Percentiles rank a stretch among this genome's conserved stretches.
Evolutionary conservation across 35 echinoderm and acorn worm genomes (phyloP).

Genomic region (Hemicentrotus pulcherrimus): DNA sequence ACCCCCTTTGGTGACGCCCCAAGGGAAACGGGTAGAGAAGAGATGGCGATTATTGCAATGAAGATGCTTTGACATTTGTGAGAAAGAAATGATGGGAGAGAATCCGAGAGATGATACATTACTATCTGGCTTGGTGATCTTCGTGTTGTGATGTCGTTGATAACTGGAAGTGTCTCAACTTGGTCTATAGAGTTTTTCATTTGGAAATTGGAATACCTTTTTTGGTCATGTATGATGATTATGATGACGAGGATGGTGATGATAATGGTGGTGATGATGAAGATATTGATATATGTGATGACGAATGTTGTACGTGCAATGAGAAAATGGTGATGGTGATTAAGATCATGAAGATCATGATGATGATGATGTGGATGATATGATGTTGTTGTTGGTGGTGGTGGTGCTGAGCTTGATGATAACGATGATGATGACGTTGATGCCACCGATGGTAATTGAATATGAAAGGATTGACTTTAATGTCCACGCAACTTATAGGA

Average conservation of each 20-base stretch:
- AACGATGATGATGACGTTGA: background rate
- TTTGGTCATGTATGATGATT: background rate
- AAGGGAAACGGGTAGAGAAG: background rate
- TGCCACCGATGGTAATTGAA: background rate
- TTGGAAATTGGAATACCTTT: too few species aligned
- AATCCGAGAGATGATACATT: too few species aligned
- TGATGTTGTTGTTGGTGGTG: too few species aligned
- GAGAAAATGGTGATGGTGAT: too few species aligned
- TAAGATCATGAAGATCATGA: background rate
- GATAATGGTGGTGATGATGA: background rate
- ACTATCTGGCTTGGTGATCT: too few species aligned
- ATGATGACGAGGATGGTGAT: background rate
- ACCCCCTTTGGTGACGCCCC: background rate
- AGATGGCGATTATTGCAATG: background rate
- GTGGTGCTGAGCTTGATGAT: background rate
- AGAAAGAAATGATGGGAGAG: background rate
- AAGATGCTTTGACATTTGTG: slow-evolving; percentile 11
- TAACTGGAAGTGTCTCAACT: too few species aligned
- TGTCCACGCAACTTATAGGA: too few species aligned
- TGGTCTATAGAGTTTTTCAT: too few species aligned
- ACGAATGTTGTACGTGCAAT: too few species aligned
- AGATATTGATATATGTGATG: too few species aligned
- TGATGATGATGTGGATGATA: background rate
- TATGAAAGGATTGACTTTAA: too few species aligned
- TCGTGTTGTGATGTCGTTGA: too few species aligned